Percentiles rank a stretch among this genome's conserved stretches.
Conservation (phyloP, 1,140 invertebrate genomes). For the Drosophila setifemur region DNA sequence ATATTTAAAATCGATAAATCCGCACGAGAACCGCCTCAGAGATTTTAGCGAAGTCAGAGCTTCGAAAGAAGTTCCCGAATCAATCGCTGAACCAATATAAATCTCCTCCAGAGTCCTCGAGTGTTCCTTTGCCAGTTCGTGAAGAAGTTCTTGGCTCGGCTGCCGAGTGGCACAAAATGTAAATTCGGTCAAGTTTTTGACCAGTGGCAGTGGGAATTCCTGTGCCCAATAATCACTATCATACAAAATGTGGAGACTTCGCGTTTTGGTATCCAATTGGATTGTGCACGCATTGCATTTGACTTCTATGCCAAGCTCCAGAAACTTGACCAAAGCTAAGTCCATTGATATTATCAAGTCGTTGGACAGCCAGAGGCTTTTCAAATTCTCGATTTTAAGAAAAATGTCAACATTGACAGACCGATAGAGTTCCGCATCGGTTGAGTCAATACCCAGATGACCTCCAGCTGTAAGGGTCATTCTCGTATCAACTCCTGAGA, state of each 20-base stretch:
- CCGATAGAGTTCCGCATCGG: neutral
- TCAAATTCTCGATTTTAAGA: neutral
- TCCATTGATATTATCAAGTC: neutral
- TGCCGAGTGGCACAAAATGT: too few relatives aligned
- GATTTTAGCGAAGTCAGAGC: neutral
- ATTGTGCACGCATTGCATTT: neutral
- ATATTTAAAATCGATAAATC: neutral
- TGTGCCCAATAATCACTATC: accelerated
- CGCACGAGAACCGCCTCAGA: neutral
- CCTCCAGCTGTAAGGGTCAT: neutral
- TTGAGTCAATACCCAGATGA: neutral
- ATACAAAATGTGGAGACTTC: neutral
- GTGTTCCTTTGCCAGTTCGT: neutral
- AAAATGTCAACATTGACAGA: neutral
- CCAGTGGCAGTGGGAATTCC: neutral
- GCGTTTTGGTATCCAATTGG: neutral
- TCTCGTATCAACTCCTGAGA: neutral
- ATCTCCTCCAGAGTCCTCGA: neutral
- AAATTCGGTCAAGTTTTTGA: neutral
- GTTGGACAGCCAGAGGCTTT: neutral
- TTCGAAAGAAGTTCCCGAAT: neutral
- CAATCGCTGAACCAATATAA: too few relatives aligned
- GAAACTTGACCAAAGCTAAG: neutral
- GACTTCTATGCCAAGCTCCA: constrained; percentile 5
- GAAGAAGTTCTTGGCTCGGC: neutral